These are phyloP conservation scores for Coilia nasus DNA, from an alignment of 2,797 vertebrate species.

Conservation along the genomic window DNA sequence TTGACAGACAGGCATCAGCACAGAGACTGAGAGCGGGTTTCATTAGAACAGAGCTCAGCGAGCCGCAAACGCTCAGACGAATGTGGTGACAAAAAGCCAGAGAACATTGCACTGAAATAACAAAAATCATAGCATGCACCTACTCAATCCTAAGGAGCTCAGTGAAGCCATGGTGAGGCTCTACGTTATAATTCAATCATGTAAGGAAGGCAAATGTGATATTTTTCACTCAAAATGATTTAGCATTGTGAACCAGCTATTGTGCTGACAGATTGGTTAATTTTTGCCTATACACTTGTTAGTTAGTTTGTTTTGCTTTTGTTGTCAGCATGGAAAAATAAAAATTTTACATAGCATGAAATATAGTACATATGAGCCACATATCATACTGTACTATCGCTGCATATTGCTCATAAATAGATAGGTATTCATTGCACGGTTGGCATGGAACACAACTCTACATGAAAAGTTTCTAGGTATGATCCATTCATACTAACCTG, in stretches of 20 bases:
- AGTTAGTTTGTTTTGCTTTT: neutral
- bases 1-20: neutral
- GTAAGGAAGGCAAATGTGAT: neutral
- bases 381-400: too few relatives aligned
- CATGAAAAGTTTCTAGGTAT: neutral
- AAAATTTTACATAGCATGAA: too few relatives aligned
- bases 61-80: neutral
- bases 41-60: neutral
- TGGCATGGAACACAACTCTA: neutral
- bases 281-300: neutral
- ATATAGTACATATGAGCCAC: too few relatives aligned
- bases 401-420: neutral
- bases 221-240: neutral
- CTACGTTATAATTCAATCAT: neutral
- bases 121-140: neutral
- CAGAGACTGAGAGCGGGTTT: neutral
- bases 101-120: neutral
- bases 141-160: neutral
- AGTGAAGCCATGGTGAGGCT: neutral
- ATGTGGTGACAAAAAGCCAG: neutral
- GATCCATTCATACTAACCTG: neutral
- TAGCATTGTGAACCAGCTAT: neutral
- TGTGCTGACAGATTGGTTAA: neutral
- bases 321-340: neutral
- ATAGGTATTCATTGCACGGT: neutral